phyloP scores from a whole-genome alignment of 1,140 invertebrate genomes.

The Leguminivora glycinivorella region DNA sequence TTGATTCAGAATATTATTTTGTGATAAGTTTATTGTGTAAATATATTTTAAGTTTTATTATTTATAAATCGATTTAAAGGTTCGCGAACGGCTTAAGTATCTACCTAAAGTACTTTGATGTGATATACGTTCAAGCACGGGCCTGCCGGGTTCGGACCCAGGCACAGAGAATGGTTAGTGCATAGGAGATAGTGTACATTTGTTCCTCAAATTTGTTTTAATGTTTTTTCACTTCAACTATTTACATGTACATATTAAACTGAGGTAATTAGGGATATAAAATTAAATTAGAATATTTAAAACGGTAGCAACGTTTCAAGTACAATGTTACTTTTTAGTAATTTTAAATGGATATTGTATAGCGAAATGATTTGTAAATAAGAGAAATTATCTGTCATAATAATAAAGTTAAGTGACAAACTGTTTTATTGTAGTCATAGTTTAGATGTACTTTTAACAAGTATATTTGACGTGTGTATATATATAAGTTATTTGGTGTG shows the following conservation, averaged over 20 bases:
- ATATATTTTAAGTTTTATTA: slow-evolving; percentile 65
- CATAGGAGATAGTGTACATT: slow-evolving; percentile 66
- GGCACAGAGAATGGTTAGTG: slow-evolving; percentile 65
- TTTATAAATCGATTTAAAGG: slow-evolving; percentile 45
- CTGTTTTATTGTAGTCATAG: slow-evolving; percentile 77
- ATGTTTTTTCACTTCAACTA: slow-evolving; percentile 70
- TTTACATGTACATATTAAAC: slow-evolving; percentile 63
- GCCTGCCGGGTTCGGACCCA: slow-evolving; percentile 39
- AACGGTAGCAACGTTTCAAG: slow-evolving; percentile 71
- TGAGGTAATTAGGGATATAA: slow-evolving; percentile 47
- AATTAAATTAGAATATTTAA: slow-evolving; percentile 68
- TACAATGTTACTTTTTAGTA: slow-evolving; percentile 76
- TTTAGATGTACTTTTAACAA: slow-evolving; percentile 66
- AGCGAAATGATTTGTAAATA: slow-evolving; percentile 72
- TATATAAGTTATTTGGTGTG: slow-evolving; percentile 66
- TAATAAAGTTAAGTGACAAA: slow-evolving; percentile 75
- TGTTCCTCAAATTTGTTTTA: slow-evolving; percentile 72
- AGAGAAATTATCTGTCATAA: slow-evolving; percentile 77
- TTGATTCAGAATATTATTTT: slow-evolving; percentile 62
- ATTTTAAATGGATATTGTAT: slow-evolving; percentile 73
- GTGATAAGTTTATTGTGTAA: slow-evolving; percentile 74
- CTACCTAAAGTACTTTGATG: slow-evolving; percentile 50
- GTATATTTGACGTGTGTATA: slow-evolving; percentile 54
- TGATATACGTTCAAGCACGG: slow-evolving; percentile 62
- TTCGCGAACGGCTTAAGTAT: slow-evolving; percentile 58